Evolutionary conservation across 2,797 vertebrate species (phyloP).

Genomic region (Craterocephalus amniculus): DNA sequence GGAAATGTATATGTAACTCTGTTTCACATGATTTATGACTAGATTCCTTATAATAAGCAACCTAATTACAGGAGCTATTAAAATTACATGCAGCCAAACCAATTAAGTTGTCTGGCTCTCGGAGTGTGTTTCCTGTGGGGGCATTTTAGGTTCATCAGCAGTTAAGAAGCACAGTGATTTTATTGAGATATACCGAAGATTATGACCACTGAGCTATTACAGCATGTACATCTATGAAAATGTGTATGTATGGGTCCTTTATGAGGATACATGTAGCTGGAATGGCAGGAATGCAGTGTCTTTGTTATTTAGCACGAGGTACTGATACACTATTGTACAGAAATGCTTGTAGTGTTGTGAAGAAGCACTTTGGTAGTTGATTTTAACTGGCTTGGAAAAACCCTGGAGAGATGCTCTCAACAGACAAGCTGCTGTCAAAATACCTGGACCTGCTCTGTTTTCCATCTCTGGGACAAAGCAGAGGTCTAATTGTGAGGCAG

Average conservation of each 20-base stretch:
- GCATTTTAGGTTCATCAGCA: slow-evolving; percentile 74
- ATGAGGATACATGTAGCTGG: slow-evolving; percentile 15
- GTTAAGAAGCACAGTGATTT: slow-evolving; percentile 58
- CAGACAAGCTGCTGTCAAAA: slow-evolving; percentile 7
- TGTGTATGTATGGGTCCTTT: slow-evolving; percentile 30
- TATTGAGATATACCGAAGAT: slow-evolving; percentile 57
- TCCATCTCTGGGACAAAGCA: neutral
- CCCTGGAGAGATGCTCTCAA: slow-evolving; percentile 7
- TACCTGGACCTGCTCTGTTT: neutral
- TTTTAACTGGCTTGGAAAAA: slow-evolving; percentile 13
- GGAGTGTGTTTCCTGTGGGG: slow-evolving; percentile 69
- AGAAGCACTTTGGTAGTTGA: neutral
- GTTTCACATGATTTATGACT: slow-evolving; percentile 75
- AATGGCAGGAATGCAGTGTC: slow-evolving; percentile 1
- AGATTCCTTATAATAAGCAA: slow-evolving; percentile 75
- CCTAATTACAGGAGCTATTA: slow-evolving; percentile 77
- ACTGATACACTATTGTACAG: neutral
- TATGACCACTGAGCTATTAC: slow-evolving; percentile 44
- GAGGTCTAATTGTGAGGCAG: neutral
- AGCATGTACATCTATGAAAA: slow-evolving; percentile 42
- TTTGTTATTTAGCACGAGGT: neutral
- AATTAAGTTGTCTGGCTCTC: slow-evolving; percentile 75
- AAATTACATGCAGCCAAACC: slow-evolving; percentile 76
- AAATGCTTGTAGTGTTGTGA: neutral
- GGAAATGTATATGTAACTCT: slow-evolving; percentile 66